Percentiles rank a stretch among this genome's conserved stretches.
These are phyloP conservation scores for Neoascia interrupta DNA, from an alignment of 2,888 invertebrate genomes.

Conservation along the genomic window DNA sequence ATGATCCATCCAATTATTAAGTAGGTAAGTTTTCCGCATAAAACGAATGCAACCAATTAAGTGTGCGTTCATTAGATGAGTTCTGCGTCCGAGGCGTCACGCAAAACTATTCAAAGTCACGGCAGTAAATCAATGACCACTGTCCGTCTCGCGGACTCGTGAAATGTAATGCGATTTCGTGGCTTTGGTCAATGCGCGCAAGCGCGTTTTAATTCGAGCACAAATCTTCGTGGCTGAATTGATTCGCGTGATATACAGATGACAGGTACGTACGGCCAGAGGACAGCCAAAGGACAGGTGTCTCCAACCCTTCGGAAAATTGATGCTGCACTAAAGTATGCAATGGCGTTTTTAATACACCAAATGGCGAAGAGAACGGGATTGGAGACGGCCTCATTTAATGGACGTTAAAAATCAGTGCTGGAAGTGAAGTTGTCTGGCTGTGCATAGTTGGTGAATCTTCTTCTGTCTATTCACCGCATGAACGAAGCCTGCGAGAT, in stretches of 20 bases:
- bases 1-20: no score
- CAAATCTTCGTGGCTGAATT: slow-evolving; percentile 50
- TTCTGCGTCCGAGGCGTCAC: slow-evolving; percentile 18
- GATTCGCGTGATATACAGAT: slow-evolving; percentile 54
- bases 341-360: no score
- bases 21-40: no score
- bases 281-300: slow-evolving; percentile 54
- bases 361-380: no score
- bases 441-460: slow-evolving; percentile 13
- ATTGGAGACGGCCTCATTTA: slow-evolving; percentile 2
- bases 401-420: slow-evolving; percentile 23
- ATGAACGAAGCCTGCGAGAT: slow-evolving; percentile 36
- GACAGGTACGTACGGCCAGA: slow-evolving; percentile 37
- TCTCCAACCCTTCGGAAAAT: slow-evolving; percentile 5
- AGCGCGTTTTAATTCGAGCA: slow-evolving; percentile 43
- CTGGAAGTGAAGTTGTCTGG: neutral
- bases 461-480: slow-evolving; percentile 2
- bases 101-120: slow-evolving; percentile 41
- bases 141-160: slow-evolving; percentile 2
- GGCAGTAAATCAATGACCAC: slow-evolving; percentile 50
- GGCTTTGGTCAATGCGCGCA: slow-evolving; percentile 33
- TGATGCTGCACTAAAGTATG: no score
- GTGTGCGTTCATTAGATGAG: no score
- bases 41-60: no score
- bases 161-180: slow-evolving; percentile 48